These are phyloP conservation scores for Colaptes auratus DNA, from an alignment of 2,113 vertebrate genomes.

Conservation along the genomic window DNA sequence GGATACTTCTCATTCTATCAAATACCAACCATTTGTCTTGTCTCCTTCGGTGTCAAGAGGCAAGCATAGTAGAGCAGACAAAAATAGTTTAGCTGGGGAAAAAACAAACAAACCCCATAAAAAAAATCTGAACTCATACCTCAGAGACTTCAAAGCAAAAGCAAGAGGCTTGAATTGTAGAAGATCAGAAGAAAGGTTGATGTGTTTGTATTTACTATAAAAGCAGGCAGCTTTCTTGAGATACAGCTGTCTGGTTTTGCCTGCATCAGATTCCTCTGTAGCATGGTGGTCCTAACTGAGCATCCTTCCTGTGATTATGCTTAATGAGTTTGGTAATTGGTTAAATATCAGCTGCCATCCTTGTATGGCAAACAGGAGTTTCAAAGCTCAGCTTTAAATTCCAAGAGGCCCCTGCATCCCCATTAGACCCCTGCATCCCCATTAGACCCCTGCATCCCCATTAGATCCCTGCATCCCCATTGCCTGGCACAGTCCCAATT, in stretches of 20 bases:
- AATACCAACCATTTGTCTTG: not conserved
- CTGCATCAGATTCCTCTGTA: not conserved
- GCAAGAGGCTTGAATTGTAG: not conserved
- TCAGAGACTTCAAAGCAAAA: not conserved
- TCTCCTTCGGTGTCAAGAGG: not conserved
- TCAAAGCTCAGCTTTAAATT: not conserved
- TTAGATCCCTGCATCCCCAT: no score
- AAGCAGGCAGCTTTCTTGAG: not conserved
- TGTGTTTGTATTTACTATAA: not conserved
- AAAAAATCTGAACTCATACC: not conserved
- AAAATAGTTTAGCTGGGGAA: not conserved
- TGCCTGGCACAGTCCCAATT: not conserved
- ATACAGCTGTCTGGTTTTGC: not conserved
- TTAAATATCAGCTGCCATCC: not conserved
- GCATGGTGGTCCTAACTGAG: not conserved
- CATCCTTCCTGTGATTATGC: not conserved
- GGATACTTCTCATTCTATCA: not conserved
- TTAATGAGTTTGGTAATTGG: not conserved
- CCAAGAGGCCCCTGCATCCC: rapidly evolving
- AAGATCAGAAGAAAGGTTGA: not conserved
- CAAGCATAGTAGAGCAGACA: not conserved
- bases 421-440: no score
- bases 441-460: no score
- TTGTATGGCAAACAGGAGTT: not conserved
- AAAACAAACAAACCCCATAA: not conserved